These are phyloP conservation scores for Actinia equina DNA, from an alignment of 64 coral and sea anemone genomes.

Conservation along the genomic window DNA sequence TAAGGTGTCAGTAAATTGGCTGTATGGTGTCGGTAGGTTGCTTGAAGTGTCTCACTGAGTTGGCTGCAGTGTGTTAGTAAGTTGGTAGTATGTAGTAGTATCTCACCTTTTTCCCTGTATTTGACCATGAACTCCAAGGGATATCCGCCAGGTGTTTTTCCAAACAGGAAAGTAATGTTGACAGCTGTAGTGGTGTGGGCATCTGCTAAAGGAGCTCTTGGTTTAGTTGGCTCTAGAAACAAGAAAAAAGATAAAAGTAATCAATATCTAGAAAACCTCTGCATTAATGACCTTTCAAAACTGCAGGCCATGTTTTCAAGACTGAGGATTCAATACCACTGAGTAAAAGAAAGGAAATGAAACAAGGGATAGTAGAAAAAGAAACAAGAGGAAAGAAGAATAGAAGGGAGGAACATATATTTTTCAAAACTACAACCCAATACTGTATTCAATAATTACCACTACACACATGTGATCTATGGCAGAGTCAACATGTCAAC, in stretches of 20 bases:
- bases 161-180: conserved; percentile 43
- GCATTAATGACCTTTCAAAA: not conserved
- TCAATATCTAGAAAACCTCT: too few species aligned
- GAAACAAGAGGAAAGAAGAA: not conserved
- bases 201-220: conserved; percentile 8
- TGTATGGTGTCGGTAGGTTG: too few species aligned
- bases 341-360: not conserved
- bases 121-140: conserved; percentile 40
- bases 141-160: conserved; percentile 28
- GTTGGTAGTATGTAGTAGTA: not conserved
- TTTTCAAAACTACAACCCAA: too few species aligned
- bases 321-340: not conserved
- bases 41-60: too few species aligned
- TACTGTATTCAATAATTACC: too few species aligned
- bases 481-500: too few species aligned
- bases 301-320: not conserved
- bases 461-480: too few species aligned
- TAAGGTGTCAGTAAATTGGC: too few species aligned
- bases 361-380: not conserved
- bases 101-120: conserved; percentile 51
- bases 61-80: too few species aligned
- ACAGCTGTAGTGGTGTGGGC: not conserved
- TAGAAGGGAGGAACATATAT: too few species aligned
- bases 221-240: conserved; percentile 31
- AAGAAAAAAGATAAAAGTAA: not conserved